Conservation (phyloP, 2,113 vertebrate genomes). For the Sander vitreus region DNA sequence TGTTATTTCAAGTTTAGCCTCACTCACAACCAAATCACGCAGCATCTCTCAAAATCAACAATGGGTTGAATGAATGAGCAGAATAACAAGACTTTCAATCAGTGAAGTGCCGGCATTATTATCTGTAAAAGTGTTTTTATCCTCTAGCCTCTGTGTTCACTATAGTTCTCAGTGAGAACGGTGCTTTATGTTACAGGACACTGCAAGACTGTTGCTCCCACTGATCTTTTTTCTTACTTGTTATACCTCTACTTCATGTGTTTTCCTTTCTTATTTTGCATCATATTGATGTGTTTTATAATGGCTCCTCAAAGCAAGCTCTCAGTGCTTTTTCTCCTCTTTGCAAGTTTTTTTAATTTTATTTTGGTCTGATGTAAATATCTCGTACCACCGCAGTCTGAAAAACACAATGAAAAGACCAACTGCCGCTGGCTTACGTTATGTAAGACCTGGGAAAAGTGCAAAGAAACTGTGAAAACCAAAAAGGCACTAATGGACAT, state of each 20-base stretch:
- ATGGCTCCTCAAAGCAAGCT: slow-evolving; percentile 25
- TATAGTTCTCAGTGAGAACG: slow-evolving; percentile 86
- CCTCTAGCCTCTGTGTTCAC: slow-evolving; percentile 46
- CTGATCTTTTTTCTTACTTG: slow-evolving; percentile 21
- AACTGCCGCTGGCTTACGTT: slow-evolving; percentile 5
- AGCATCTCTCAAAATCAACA: slow-evolving; percentile 7
- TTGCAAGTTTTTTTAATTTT: slow-evolving; percentile 14
- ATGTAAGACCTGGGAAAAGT: slow-evolving; percentile 1
- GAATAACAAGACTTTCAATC: slow-evolving; percentile 2
- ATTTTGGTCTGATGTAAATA: slow-evolving; percentile 28
- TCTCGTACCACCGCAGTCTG: not conserved
- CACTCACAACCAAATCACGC: not conserved
- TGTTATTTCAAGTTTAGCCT: slow-evolving; percentile 32
- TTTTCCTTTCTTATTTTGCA: slow-evolving; percentile 66
- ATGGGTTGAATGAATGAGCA: slow-evolving; percentile 2
- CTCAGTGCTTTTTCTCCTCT: slow-evolving; percentile 10
- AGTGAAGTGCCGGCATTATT: slow-evolving; percentile 19
- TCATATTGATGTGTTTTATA: slow-evolving; percentile 84
- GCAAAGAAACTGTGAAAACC: slow-evolving; percentile 8
- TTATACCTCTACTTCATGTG: not conserved
- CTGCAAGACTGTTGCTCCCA: slow-evolving; percentile 28
- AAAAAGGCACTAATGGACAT: not conserved
- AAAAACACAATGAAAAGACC: slow-evolving; percentile 2
- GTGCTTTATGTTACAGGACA: slow-evolving; percentile 42
- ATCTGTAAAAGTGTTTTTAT: slow-evolving; percentile 25